Evolutionary conservation across 2,113 vertebrate species (phyloP).

Genomic region (Riparia riparia): DNA sequence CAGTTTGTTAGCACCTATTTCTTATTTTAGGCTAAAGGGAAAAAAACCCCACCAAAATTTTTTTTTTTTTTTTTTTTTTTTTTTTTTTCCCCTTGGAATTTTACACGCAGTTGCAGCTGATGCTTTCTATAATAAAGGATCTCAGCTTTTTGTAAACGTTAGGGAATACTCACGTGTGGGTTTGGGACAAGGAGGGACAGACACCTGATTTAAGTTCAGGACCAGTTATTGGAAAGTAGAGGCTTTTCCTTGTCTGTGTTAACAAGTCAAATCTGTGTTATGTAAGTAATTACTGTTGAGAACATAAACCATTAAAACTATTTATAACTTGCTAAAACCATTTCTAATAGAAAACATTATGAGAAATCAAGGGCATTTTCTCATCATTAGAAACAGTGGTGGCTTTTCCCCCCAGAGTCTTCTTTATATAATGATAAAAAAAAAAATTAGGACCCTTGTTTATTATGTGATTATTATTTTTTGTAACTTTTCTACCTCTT

Average conservation of each 20-base stretch:
- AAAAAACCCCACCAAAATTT: not conserved
- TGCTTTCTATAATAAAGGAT: not conserved
- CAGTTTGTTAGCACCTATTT: not conserved
- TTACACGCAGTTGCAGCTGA: not conserved
- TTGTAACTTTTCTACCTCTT: not conserved
- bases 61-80: not conserved
- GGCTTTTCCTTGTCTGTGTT: not conserved
- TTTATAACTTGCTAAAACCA: not conserved
- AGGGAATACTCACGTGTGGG: not conserved
- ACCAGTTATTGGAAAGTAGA: not conserved
- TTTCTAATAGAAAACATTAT: not conserved
- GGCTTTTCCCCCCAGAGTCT: rapidly evolving
- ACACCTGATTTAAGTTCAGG: not conserved
- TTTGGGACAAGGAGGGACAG: not conserved
- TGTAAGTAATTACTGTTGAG: not conserved
- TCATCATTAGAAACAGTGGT: not conserved
- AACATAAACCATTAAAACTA: not conserved
- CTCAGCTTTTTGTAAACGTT: not conserved
- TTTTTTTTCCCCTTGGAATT: not conserved
- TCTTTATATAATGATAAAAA: not conserved
- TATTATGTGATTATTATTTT: not conserved
- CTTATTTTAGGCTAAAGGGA: not conserved
- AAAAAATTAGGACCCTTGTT: not conserved
- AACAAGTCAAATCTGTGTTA: not conserved
- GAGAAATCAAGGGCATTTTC: not conserved